Conservation (phyloP, 2,888 invertebrate species). For the Entomobrya multifasciata region DNA sequence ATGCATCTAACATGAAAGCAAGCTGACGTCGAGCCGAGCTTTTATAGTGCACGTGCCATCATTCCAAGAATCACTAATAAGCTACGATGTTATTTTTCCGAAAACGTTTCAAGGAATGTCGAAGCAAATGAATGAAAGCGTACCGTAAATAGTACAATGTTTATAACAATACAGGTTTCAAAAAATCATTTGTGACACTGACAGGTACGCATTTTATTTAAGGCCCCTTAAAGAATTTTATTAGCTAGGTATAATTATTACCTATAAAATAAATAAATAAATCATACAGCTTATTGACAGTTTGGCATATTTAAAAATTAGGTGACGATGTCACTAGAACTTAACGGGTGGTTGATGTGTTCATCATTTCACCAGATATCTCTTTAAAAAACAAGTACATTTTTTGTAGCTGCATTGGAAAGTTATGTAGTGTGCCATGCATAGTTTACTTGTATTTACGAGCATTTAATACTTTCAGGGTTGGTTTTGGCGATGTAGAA, state of each 20-base stretch:
- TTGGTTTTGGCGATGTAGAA: constrained; percentile 21
- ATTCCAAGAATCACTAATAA: neutral
- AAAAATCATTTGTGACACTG: too few species aligned
- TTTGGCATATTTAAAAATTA: neutral
- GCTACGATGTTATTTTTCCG: neutral
- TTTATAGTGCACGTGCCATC: constrained; percentile 57
- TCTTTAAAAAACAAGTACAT: too few species aligned
- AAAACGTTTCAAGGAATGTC: neutral
- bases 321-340: constrained; percentile 53
- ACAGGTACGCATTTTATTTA: neutral
- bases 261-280: constrained; percentile 34
- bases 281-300: neutral
- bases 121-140: too few species aligned
- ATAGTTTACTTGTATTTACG: neutral
- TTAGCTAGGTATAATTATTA: neutral
- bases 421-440: too few species aligned
- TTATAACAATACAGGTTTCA: too few species aligned
- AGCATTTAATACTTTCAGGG: constrained; percentile 35
- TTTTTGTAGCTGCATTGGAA: too few species aligned
- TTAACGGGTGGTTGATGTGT: constrained; percentile 6
- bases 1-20: constrained; percentile 26
- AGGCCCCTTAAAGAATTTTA: neutral
- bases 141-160: too few species aligned
- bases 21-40: neutral
- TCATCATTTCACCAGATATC: neutral